phyloP scores from a whole-genome alignment of 2,888 invertebrate genomes.

The Leucozona laternaria region DNA sequence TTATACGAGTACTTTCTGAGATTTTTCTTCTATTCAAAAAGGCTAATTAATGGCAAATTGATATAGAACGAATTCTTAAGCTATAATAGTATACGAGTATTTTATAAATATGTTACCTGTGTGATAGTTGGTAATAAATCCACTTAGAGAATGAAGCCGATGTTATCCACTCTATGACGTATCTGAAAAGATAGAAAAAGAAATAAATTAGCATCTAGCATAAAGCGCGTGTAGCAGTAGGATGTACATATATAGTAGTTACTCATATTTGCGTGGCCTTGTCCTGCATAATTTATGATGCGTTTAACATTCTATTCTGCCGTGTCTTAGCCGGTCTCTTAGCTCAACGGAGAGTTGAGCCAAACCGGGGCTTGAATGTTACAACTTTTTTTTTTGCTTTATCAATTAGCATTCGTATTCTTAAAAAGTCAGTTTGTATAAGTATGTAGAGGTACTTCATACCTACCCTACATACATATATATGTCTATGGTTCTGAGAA shows the following conservation, averaged over 20 bases:
- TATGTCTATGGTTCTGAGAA: constrained; percentile 40
- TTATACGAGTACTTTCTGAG: no score
- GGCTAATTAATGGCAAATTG: constrained; percentile 73
- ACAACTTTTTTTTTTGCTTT: constrained; percentile 42
- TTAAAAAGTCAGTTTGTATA: constrained; percentile 20
- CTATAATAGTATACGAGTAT: background rate
- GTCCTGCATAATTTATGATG: constrained; percentile 74
- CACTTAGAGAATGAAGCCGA: constrained; percentile 43
- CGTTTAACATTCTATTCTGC: constrained; percentile 68
- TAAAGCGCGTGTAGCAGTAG: constrained; percentile 30
- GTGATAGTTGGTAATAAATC: constrained; percentile 72
- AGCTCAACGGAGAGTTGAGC: background rate
- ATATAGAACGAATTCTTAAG: constrained; percentile 65
- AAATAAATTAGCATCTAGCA: constrained; percentile 45
- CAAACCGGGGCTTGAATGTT: constrained; percentile 27
- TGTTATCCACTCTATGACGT: constrained; percentile 71
- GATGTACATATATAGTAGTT: constrained; percentile 5
- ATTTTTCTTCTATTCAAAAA: constrained; percentile 23
- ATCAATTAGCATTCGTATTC: constrained; percentile 66
- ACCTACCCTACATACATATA: no score
- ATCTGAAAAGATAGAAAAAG: constrained; percentile 66
- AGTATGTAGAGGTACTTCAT: no score
- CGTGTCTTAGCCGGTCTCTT: constrained; percentile 29
- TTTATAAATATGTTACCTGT: constrained; percentile 40
- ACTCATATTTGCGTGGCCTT: constrained; percentile 73